A percentile compares a stretch with the other conserved stretches of the same genome.
phyloP scores from a whole-genome alignment of 2,888 invertebrate species.

The Oxytorus armatus region DNA sequence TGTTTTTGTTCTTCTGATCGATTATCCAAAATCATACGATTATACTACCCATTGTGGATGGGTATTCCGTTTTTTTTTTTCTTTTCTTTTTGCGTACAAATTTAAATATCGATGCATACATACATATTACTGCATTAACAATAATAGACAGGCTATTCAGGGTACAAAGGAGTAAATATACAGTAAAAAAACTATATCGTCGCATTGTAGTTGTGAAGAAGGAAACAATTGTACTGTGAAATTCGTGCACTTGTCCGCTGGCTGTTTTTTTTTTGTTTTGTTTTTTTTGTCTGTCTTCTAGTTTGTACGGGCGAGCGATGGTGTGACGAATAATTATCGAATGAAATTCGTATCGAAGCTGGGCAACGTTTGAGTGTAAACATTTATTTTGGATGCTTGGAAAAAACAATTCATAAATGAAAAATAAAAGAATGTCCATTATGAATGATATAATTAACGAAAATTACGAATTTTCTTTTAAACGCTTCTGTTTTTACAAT shows the following conservation, averaged over 20 bases:
- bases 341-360: too few relatives aligned
- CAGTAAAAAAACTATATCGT: conserved; percentile 8
- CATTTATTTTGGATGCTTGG: too few relatives aligned
- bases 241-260: conserved; percentile 9
- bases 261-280: background rate
- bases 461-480: too few relatives aligned
- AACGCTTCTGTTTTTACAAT: too few relatives aligned
- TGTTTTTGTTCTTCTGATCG: background rate
- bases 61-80: too few relatives aligned
- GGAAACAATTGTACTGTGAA: background rate
- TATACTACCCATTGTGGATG: background rate
- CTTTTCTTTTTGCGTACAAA: conserved; percentile 10
- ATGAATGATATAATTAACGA: too few relatives aligned
- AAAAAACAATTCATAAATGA: too few relatives aligned
- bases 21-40: conserved; percentile 16
- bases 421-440: too few relatives aligned
- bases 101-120: conserved; percentile 34
- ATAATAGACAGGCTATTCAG: conserved; percentile 19
- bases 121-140: conserved; percentile 45
- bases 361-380: too few relatives aligned
- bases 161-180: conserved; percentile 7
- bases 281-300: background rate
- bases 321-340: too few relatives aligned
- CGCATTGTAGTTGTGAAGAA: background rate
- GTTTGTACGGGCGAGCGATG: background rate